These are phyloP conservation scores for Cyphomyrmex costatus DNA, from an alignment of 1,140 invertebrate species.

Conservation along the genomic window DNA sequence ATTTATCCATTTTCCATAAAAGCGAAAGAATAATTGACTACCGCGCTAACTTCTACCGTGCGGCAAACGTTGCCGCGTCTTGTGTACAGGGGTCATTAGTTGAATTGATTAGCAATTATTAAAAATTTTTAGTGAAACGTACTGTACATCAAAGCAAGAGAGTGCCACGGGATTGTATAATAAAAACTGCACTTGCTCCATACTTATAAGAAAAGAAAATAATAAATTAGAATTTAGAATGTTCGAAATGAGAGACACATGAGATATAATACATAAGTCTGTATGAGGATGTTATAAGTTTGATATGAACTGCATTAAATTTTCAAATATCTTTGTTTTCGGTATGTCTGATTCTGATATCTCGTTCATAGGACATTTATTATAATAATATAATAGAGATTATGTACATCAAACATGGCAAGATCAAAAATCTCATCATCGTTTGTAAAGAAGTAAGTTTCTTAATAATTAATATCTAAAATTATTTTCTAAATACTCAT, in stretches of 20 bases:
- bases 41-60: too few species aligned
- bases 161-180: not conserved
- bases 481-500: constrained; percentile 18
- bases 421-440: constrained; percentile 34
- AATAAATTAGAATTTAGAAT: constrained; percentile 48
- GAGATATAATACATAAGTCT: constrained; percentile 44
- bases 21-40: too few species aligned
- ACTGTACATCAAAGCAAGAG: constrained; percentile 34
- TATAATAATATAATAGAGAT: constrained; percentile 14
- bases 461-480: constrained; percentile 1
- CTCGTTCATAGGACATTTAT: not conserved
- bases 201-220: constrained; percentile 47
- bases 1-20: too few species aligned
- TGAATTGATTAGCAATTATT: constrained; percentile 47
- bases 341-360: constrained; percentile 29
- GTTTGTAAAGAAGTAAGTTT: constrained; percentile 23
- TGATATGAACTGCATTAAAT: constrained; percentile 56
- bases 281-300: constrained; percentile 55
- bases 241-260: constrained; percentile 33
- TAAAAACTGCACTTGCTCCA: constrained; percentile 21
- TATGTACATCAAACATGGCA: constrained; percentile 27
- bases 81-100: constrained; percentile 13
- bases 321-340: constrained; percentile 33
- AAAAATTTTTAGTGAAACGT: constrained; percentile 48
- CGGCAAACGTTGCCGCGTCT: too few species aligned